A percentile compares a stretch with the other conserved stretches of the same genome.
Evolutionary conservation across 2,888 invertebrate genomes (phyloP).

Genomic region (Cheilosia grossa): DNA sequence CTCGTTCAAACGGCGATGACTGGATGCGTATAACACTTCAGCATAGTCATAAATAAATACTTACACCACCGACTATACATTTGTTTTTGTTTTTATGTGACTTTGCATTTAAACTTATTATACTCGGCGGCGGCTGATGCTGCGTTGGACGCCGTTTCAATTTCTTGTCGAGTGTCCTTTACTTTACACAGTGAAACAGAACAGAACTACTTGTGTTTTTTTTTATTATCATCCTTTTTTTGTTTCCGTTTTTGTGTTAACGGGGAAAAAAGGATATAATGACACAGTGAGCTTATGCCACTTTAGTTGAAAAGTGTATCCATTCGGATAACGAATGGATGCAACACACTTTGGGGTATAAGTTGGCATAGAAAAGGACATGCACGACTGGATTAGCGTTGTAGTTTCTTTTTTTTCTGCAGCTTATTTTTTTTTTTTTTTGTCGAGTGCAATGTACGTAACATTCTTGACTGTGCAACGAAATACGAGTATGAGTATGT

Average conservation of each 20-base stretch:
- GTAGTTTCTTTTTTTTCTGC: not conserved
- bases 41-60: slow-evolving; percentile 43
- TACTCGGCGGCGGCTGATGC: slow-evolving; percentile 22
- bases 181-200: slow-evolving; percentile 21
- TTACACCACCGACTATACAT: slow-evolving; percentile 27
- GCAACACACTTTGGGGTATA: slow-evolving; percentile 42
- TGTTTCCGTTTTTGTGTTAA: slow-evolving; percentile 14
- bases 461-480: slow-evolving; percentile 16
- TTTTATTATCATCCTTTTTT: slow-evolving; percentile 2
- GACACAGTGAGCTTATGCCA: slow-evolving; percentile 28
- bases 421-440: not conserved
- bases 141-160: slow-evolving; percentile 46
- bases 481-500: slow-evolving; percentile 7
- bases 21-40: slow-evolving; percentile 35
- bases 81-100: slow-evolving; percentile 6
- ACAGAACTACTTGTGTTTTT: not conserved
- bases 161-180: slow-evolving; percentile 44
- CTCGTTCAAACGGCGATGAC: slow-evolving; percentile 11
- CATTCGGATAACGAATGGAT: slow-evolving; percentile 57
- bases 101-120: slow-evolving; percentile 55
- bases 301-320: slow-evolving; percentile 45
- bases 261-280: slow-evolving; percentile 3
- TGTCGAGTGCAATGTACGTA: slow-evolving; percentile 10
- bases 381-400: slow-evolving; percentile 37
- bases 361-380: slow-evolving; percentile 53